phyloP scores from a whole-genome alignment of 1,140 invertebrate species.

The Dolichoris vasculosae region DNA sequence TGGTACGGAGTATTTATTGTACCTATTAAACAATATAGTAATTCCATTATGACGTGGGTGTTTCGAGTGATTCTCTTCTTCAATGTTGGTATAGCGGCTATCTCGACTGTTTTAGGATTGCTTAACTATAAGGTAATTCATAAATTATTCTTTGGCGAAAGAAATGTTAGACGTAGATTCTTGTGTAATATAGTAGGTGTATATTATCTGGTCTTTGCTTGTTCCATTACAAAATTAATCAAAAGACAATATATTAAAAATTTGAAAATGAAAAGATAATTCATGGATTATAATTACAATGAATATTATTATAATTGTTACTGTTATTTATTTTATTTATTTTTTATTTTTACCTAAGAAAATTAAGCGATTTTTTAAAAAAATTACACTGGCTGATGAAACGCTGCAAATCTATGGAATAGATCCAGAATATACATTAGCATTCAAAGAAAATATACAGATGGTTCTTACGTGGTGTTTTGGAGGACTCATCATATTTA shows the following conservation, averaged over 20 bases:
- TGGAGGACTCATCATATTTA: not conserved
- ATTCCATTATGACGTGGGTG: not conserved
- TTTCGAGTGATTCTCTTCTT: constrained; percentile 7
- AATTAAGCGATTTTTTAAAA: constrained; percentile 15
- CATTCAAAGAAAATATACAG: not conserved
- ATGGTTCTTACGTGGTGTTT: not conserved
- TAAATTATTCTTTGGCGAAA: not conserved
- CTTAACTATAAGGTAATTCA: constrained; percentile 16
- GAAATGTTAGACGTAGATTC: no score
- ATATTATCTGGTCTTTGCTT: no score
- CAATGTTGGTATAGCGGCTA: constrained; percentile 22
- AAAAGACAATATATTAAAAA: no score
- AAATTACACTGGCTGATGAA: constrained; percentile 19
- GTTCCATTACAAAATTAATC: no score
- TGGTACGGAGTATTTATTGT: not conserved
- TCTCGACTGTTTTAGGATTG: constrained; percentile 26
- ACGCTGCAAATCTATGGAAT: constrained; percentile 41
- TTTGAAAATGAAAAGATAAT: no score
- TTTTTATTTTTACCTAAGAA: constrained; percentile 19
- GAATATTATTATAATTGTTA: not conserved
- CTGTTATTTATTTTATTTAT: not conserved
- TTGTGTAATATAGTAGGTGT: no score
- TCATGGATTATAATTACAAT: no score
- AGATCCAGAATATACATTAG: constrained; percentile 25
- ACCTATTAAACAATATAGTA: not conserved